Evolutionary conservation across 2,113 vertebrate species (phyloP), one percentile per base, ranked within the genome.

Genomic region (Phyllostomus hastatus): DNA sequence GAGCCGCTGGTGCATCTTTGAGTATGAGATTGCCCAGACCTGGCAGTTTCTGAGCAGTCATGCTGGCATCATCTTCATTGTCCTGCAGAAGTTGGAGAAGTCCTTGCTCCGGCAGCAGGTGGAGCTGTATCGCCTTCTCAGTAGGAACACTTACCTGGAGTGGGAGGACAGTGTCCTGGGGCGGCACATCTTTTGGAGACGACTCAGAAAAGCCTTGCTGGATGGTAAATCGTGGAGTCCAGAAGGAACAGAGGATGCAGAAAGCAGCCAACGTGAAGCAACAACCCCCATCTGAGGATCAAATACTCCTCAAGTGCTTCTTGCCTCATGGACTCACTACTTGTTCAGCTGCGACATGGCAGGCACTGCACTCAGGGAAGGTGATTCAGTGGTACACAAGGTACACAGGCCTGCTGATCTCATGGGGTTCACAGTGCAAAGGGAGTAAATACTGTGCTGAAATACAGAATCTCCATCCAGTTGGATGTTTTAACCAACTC

Each of bases 1-100:
- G 94, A 99, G 99, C 85, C 98, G 98, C 7, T 99, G 99, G 99
- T 99, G 99, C 54, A 97, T 97, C 87, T 99, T 98, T 86, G 99
- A 99, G 92, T 98, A 99, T 38, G 98, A 99, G 90, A 98, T 99
- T 81, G 99, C 98, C 64, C 98, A 99, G 96, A 98, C 98, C 54
- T 99, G 99, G 99, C 98, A 99, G 95, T 98, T 98, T 54, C 95
- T 99, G 83, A 98, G 98, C 76, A 98, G 98, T 3, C 98, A 67
- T 7, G 57, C 95, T 11, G 98, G 98, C 16, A 97, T 99, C 84
- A 98, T 99, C 94, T 98, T 99, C 88, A 90, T 99, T 0, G 95
- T 98, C 10, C 95, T 99, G 31, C 97, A 98, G 78, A 97, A 98
- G n/a, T 81, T 99, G n/a, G 93, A 98, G 28, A 98, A 98, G 38